Evolutionary conservation across 1,140 invertebrate species (phyloP).

Genomic region (Pseudomyrmex pallidus): DNA sequence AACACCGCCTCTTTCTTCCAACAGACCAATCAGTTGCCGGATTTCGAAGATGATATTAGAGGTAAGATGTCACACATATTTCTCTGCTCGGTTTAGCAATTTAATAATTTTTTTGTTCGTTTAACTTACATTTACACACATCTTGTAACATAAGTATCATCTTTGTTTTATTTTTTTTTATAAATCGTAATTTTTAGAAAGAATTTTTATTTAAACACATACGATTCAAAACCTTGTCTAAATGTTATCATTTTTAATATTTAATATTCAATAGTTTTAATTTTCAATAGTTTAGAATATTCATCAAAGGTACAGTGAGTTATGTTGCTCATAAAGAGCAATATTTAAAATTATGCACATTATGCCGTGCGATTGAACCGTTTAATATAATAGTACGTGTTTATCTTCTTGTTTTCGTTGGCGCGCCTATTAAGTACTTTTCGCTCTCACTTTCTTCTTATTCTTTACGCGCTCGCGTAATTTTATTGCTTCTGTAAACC

Average conservation of each 20-base stretch:
- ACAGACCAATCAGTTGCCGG: constrained; percentile 80
- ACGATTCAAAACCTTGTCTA: too few species aligned
- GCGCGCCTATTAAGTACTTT: constrained; percentile 8
- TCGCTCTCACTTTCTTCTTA: constrained; percentile 29
- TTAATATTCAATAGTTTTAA: neutral
- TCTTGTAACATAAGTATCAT: too few species aligned
- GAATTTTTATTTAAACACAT: neutral
- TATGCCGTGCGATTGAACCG: too few species aligned
- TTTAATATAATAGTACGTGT: neutral
- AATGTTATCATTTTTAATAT: constrained; percentile 7
- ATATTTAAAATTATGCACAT: constrained; percentile 9
- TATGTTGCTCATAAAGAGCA: neutral
- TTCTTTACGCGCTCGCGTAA: constrained; percentile 14
- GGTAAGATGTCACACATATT: constrained; percentile 74
- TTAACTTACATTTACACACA: too few species aligned
- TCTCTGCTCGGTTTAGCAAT: neutral
- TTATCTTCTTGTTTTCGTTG: constrained; percentile 18
- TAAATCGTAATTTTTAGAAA: neutral
- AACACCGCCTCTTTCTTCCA: constrained; percentile 80
- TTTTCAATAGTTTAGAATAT: neutral
- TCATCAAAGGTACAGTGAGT: neutral
- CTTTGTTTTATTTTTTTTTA: neutral
- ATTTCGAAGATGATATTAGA: constrained; percentile 82
- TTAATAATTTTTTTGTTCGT: neutral
- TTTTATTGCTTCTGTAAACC: constrained; percentile 3